Conservation (phyloP, 2,113 vertebrate genomes). For the Xenus cinereus region DNA sequence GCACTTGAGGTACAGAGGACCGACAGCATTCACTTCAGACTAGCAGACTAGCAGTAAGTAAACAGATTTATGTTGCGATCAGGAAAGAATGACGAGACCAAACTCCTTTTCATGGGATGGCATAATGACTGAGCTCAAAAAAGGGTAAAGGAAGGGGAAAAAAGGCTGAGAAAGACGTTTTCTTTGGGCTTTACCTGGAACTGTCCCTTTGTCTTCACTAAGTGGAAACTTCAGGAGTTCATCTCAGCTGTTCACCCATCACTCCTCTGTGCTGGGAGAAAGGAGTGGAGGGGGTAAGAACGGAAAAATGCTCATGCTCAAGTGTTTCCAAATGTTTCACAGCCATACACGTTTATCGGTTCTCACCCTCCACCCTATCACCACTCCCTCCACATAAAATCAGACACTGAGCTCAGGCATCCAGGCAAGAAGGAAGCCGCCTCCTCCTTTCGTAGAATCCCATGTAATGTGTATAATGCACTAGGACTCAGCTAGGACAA, state of each 20-base stretch:
- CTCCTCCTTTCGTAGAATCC: not conserved
- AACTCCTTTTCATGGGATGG: not conserved
- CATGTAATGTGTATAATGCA: not conserved
- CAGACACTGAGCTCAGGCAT: not conserved
- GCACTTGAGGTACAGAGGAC: not conserved
- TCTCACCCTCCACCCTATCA: conserved; percentile 37
- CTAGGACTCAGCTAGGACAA: conserved; percentile 11
- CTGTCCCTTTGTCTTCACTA: not conserved
- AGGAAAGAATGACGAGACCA: not conserved
- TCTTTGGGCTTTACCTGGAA: conserved; percentile 25
- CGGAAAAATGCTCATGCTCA: conserved; percentile 3
- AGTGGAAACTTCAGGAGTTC: conserved; percentile 16
- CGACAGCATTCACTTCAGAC: not conserved
- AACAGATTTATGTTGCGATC: not conserved
- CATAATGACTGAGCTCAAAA: not conserved
- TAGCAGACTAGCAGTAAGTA: not conserved
- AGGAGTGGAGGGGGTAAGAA: not conserved
- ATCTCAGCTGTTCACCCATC: conserved; percentile 12
- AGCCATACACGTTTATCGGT: conserved; percentile 13
- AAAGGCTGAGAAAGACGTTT: not conserved
- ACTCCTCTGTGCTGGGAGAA: not conserved
- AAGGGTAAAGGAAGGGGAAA: not conserved
- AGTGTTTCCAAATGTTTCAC: conserved; percentile 66
- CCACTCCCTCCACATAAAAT: conserved; percentile 45
- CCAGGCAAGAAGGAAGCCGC: not conserved